These are phyloP conservation scores for Chloroceryle amazona DNA, from an alignment of 2,797 vertebrate genomes.

Conservation along the genomic window DNA sequence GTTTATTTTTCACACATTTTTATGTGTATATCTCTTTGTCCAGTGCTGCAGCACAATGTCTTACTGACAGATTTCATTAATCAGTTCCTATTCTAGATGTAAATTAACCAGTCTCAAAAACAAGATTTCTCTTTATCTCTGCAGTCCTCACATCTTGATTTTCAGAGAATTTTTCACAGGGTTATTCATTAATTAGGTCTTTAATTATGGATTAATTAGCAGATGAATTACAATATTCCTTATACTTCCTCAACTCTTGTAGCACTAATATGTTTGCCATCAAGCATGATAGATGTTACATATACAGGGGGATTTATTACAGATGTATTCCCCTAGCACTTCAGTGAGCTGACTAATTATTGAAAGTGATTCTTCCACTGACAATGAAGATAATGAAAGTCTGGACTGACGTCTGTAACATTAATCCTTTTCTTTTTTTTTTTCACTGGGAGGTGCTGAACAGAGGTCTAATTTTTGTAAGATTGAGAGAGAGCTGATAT, in stretches of 20 bases:
- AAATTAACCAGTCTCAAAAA: conserved; percentile 39
- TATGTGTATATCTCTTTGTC: neutral
- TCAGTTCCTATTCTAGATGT: conserved; percentile 5
- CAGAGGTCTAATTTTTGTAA: neutral
- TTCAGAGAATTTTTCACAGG: conserved; percentile 49
- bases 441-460: neutral
- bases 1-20: neutral
- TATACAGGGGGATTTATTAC: conserved; percentile 45
- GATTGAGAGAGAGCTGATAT: neutral
- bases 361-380: conserved; percentile 29
- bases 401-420: neutral
- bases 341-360: conserved; percentile 43
- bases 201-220: conserved; percentile 72
- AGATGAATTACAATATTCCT: conserved; percentile 45
- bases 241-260: conserved; percentile 44
- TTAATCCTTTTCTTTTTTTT: neutral
- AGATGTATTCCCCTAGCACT: conserved; percentile 41
- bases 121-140: conserved; percentile 28
- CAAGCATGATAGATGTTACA: conserved; percentile 62
- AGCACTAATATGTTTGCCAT: conserved; percentile 57
- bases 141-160: conserved; percentile 30
- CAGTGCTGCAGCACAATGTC: neutral
- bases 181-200: conserved; percentile 70
- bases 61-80: conserved; percentile 47
- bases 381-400: conserved; percentile 24